These are phyloP conservation scores for Maniola hyperantus DNA, from an alignment of 2,888 invertebrate species.

Conservation along the genomic window DNA sequence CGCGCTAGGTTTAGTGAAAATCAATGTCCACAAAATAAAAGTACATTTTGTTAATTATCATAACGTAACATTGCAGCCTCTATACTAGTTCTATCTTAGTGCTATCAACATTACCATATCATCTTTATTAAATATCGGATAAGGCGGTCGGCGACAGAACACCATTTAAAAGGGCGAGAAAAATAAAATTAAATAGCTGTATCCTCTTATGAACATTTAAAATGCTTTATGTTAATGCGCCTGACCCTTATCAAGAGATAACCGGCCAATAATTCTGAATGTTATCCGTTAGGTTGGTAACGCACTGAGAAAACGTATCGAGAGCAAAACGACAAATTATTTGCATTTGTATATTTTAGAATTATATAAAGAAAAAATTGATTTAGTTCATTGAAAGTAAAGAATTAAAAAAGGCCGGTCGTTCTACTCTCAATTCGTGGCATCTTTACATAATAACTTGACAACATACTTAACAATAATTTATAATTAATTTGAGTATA, in stretches of 20 bases:
- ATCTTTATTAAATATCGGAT: constrained; percentile 36
- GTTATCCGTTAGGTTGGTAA: constrained; percentile 30
- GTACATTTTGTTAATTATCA: too few relatives aligned
- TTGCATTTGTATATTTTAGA: too few relatives aligned
- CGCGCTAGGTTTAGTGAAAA: too few relatives aligned
- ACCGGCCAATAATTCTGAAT: constrained; percentile 40
- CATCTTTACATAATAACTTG: too few relatives aligned
- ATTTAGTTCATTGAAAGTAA: too few relatives aligned
- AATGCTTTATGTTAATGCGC: constrained; percentile 45
- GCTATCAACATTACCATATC: constrained; percentile 30
- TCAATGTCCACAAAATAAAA: too few relatives aligned
- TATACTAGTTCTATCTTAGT: neutral
- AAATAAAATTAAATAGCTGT: constrained; percentile 38
- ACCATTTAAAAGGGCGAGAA: constrained; percentile 37
- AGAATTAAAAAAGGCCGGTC: too few relatives aligned
- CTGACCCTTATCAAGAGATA: constrained; percentile 46
- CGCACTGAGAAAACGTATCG: constrained; percentile 8
- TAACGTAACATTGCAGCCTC: neutral
- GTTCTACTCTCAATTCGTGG: too few relatives aligned
- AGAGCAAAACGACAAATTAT: neutral
- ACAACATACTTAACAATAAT: too few relatives aligned
- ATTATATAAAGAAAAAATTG: too few relatives aligned
- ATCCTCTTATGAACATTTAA: constrained; percentile 44
- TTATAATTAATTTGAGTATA: too few relatives aligned
- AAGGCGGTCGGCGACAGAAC: constrained; percentile 35